Evolutionary conservation across 2,888 invertebrate genomes (phyloP).

Genomic region (Seira ritae): DNA sequence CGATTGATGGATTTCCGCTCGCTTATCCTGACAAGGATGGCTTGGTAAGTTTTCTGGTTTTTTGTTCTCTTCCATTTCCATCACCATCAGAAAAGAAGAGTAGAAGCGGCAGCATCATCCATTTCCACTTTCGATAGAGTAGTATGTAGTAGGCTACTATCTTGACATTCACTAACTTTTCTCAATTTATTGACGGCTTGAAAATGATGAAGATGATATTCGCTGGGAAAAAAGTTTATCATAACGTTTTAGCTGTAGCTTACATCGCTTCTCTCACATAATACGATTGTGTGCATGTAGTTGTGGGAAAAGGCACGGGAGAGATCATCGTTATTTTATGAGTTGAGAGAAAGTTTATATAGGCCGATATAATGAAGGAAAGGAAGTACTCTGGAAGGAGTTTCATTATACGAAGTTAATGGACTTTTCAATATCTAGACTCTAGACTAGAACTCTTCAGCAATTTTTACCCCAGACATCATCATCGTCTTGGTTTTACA

Average conservation of each 20-base stretch:
- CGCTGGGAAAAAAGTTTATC: slow-evolving; percentile 33
- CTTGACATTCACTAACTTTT: slow-evolving; percentile 61
- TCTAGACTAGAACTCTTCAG: too few species aligned
- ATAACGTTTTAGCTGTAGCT: not conserved
- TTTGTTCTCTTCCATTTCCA: not conserved
- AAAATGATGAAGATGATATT: slow-evolving; percentile 44
- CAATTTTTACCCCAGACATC: not conserved
- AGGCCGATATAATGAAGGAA: slow-evolving; percentile 4
- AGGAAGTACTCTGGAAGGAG: not conserved
- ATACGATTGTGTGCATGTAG: too few species aligned
- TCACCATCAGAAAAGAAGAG: too few species aligned
- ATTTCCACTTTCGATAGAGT: not conserved
- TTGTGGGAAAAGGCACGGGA: not conserved
- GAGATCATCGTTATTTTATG: too few species aligned
- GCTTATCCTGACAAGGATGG: slow-evolving; percentile 64
- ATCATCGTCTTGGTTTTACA: slow-evolving; percentile 5
- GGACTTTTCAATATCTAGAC: slow-evolving; percentile 28
- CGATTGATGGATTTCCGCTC: slow-evolving; percentile 73
- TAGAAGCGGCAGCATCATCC: not conserved
- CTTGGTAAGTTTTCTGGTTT: slow-evolving; percentile 26
- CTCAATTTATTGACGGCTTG: slow-evolving; percentile 46
- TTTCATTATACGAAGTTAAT: slow-evolving; percentile 28
- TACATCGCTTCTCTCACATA: slow-evolving; percentile 6
- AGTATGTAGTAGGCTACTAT: not conserved
- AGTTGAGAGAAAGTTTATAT: not conserved